Conservation (phyloP, 2,797 vertebrate species). For the Bucorvus abyssinicus region DNA sequence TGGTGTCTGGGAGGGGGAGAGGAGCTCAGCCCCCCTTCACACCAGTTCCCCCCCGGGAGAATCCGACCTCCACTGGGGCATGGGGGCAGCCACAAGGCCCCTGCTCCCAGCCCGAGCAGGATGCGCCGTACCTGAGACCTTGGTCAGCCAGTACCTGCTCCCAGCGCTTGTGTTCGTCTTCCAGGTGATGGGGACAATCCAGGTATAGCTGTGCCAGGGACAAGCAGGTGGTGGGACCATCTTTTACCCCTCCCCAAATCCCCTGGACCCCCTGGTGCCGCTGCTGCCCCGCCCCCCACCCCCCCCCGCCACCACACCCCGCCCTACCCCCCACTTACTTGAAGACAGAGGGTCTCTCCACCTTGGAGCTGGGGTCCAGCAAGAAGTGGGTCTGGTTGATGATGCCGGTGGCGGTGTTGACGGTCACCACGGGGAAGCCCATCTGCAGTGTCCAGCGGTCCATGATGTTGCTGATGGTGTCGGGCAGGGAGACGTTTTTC, state of each 20-base stretch:
- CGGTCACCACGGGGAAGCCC: conserved; percentile 90
- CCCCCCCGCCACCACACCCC: too few species aligned
- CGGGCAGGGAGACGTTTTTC: conserved; percentile 50
- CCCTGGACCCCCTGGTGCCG: fast-evolving
- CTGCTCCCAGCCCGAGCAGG: fast-evolving
- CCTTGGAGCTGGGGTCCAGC: conserved; percentile 77
- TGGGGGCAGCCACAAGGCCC: neutral
- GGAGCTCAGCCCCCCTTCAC: neutral
- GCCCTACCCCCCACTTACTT: conserved; percentile 79
- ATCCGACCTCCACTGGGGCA: fast-evolving
- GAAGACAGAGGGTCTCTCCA: conserved; percentile 83
- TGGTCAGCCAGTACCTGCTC: conserved; percentile 78
- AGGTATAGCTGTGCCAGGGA: conserved; percentile 80
- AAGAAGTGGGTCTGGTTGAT: conserved; percentile 90
- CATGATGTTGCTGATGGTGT: conserved; percentile 82
- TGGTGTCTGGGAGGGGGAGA: neutral
- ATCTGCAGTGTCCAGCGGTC: conserved; percentile 94
- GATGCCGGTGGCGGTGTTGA: conserved; percentile 78
- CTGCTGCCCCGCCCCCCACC: fast-evolving
- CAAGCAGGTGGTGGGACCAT: neutral
- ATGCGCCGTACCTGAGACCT: neutral
- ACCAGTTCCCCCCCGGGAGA: neutral
- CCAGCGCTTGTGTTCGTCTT: neutral
- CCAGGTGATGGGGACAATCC: conserved; percentile 88
- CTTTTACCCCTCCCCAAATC: fast-evolving